Conservation (phyloP, 2,797 vertebrate species). For the Lycodopsis pacificus region DNA sequence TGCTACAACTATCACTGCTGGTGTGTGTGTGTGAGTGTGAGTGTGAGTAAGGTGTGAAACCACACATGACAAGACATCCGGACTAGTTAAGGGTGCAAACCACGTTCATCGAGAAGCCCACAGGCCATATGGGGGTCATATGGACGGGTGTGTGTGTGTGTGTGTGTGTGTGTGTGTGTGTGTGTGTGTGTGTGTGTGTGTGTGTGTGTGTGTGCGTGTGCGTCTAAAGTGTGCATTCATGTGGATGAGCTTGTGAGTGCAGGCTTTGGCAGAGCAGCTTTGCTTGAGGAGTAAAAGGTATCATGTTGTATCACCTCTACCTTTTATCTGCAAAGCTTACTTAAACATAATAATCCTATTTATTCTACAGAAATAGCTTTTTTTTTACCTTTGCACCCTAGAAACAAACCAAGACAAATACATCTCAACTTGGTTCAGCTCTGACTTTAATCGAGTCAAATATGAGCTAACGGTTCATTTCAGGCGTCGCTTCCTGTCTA, state of each 20-base stretch:
- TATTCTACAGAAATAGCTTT: background rate
- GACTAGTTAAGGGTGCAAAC: constrained; percentile 51
- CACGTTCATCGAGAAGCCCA: constrained; percentile 26
- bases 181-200: background rate
- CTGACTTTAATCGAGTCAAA: background rate
- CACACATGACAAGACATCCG: constrained; percentile 34
- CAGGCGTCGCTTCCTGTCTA: constrained; percentile 20
- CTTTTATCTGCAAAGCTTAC: background rate
- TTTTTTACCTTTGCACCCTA: no score
- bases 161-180: background rate
- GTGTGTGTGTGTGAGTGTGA: background rate
- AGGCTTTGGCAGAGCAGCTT: background rate
- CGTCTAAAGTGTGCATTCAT: background rate
- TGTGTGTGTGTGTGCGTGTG: background rate
- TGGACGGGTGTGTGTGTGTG: background rate
- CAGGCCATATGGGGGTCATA: constrained; percentile 42
- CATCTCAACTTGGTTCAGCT: background rate
- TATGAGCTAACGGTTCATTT: background rate
- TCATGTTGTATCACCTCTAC: background rate
- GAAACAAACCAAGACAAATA: background rate
- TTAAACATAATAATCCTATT: background rate
- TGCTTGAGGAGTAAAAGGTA: background rate
- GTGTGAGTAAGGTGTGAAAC: constrained; percentile 40
- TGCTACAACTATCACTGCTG: background rate
- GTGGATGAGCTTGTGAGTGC: background rate